phyloP scores from a whole-genome alignment of 2,888 invertebrate species.

The Erebia ligea region DNA sequence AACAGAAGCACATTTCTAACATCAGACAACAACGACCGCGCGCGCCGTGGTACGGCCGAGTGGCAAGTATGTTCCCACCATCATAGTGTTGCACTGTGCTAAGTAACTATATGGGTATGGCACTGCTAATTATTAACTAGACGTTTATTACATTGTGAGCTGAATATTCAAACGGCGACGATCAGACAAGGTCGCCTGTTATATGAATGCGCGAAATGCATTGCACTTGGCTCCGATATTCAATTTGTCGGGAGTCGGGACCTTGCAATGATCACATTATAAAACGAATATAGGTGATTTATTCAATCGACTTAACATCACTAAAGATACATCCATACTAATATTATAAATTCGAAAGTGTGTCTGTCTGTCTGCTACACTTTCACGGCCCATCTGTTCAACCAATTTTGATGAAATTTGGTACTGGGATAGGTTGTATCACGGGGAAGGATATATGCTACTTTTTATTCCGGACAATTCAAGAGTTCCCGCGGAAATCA shows the following conservation, averaged over 20 bases:
- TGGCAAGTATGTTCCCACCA: too few species aligned
- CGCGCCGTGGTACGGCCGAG: too few species aligned
- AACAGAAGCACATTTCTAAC: too few species aligned
- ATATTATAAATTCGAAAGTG: too few species aligned
- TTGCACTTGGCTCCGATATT: conserved; percentile 23
- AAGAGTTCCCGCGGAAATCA: too few species aligned
- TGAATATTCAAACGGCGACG: conserved; percentile 29
- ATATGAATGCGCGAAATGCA: conserved; percentile 20
- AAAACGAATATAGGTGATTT: background rate
- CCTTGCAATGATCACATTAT: conserved; percentile 7
- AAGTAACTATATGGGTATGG: conserved; percentile 9
- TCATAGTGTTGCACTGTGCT: conserved; percentile 3
- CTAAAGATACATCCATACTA: background rate
- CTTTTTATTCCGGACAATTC: too few species aligned
- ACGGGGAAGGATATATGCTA: too few species aligned
- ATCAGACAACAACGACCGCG: too few species aligned
- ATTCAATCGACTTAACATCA: background rate
- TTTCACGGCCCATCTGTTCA: too few species aligned
- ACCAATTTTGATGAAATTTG: too few species aligned
- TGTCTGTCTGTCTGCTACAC: too few species aligned
- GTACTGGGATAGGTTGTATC: too few species aligned
- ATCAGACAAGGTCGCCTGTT: conserved; percentile 21
- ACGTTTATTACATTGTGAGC: conserved; percentile 24
- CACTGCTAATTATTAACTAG: conserved; percentile 24
- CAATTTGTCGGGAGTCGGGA: conserved; percentile 18